phyloP scores from a whole-genome alignment of 1,140 invertebrate genomes.

The Listronotus oregonensis region DNA sequence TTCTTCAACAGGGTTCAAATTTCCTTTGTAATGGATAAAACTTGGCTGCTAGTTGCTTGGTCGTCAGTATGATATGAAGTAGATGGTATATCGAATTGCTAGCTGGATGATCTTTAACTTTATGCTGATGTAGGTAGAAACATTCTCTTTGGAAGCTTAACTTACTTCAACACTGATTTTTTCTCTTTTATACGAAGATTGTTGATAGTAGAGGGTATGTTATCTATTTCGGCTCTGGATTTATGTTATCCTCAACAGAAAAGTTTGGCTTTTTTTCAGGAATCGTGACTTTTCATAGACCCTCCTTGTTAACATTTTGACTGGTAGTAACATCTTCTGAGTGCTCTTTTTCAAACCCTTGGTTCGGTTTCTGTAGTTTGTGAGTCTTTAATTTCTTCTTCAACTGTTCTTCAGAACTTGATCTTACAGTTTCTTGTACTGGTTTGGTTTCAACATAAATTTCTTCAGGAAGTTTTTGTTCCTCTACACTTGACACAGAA shows the following conservation, averaged over 20 bases:
- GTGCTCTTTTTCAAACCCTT: background rate
- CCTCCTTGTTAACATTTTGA: too few relatives aligned
- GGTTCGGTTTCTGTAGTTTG: background rate
- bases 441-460: background rate
- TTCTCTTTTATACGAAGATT: too few relatives aligned
- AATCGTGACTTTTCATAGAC: too few relatives aligned
- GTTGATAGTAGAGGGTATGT: too few relatives aligned
- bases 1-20: background rate
- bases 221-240: too few relatives aligned
- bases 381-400: background rate
- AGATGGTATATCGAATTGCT: background rate
- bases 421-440: background rate
- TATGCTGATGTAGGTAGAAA: background rate
- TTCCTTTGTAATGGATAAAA: background rate
- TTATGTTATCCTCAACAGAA: too few relatives aligned
- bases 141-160: background rate
- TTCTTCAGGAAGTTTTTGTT: background rate
- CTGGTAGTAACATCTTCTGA: too few relatives aligned
- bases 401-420: background rate
- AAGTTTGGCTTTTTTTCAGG: too few relatives aligned
- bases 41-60: background rate
- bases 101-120: constrained; percentile 1
- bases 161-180: background rate
- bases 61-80: background rate
- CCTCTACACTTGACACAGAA: background rate